A percentile compares a stretch with the other conserved stretches of the same genome.
Conservation (phyloP, 2,888 invertebrate species). For the Eupeodes luniger region DNA sequence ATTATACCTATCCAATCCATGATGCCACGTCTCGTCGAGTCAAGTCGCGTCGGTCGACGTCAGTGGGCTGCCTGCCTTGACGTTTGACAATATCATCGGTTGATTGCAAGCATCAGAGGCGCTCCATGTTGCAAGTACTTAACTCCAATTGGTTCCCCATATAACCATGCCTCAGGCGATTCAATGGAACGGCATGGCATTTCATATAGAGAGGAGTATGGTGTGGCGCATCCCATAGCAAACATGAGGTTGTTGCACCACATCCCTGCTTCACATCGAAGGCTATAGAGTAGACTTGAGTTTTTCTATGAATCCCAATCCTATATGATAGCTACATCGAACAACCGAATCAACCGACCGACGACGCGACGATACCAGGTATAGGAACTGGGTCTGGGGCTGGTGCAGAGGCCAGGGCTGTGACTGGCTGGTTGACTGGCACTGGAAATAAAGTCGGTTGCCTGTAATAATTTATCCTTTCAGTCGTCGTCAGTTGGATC, state of each 20-base stretch:
- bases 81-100: slow-evolving; percentile 74
- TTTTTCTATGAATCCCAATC: slow-evolving; percentile 4
- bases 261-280: not conserved
- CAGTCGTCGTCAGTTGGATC: slow-evolving; percentile 70
- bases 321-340: too few relatives aligned
- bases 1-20: too few relatives aligned
- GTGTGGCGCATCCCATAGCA: slow-evolving; percentile 14
- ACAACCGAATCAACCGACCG: too few relatives aligned
- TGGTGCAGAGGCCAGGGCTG: too few relatives aligned
- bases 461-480: slow-evolving; percentile 73
- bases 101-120: slow-evolving; percentile 22
- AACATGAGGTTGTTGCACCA: slow-evolving; percentile 68
- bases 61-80: slow-evolving; percentile 56
- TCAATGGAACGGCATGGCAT: slow-evolving; percentile 1
- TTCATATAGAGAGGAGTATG: not conserved
- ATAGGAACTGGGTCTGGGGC: not conserved
- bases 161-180: slow-evolving; percentile 26
- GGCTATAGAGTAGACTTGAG: not conserved
- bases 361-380: not conserved
- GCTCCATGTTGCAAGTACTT: slow-evolving; percentile 55
- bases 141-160: slow-evolving; percentile 65
- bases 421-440: not conserved
- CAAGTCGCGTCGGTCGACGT: slow-evolving; percentile 7
- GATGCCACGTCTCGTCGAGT: slow-evolving; percentile 11
- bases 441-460: slow-evolving; percentile 58